Evolutionary conservation across 2,113 vertebrate species (phyloP), one percentile per base, ranked within the genome.

Genomic region (Cavia porcellus): DNA sequence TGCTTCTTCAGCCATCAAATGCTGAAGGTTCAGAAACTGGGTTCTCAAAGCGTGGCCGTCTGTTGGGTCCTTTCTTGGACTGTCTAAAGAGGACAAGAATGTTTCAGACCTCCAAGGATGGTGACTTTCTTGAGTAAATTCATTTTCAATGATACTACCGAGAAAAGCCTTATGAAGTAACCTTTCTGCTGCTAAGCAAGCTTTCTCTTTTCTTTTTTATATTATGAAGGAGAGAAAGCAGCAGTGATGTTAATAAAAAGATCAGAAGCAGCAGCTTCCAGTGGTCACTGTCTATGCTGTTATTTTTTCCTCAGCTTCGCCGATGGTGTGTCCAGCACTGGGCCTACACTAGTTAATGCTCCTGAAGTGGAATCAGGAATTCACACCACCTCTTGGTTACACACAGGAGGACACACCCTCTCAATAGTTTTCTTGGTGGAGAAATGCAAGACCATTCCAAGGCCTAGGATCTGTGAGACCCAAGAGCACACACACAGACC

Each of bases 1-100:
- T 98, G 94, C 96, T 98, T 96, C 96, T 98, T 97, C 98, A 97
- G 96, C 97, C 95, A 93, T 87, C 95, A 96, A 97, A 97, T 94
- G 83, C 79, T 96, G 59, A 95, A 97, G 90, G 90, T 87, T 74
- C 95, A 96, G 75, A 66, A 97, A 98, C 91, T 96, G 85, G 45
- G 88, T 97, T 97, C 95, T 97, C 84, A 96, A 97, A 95, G 95
- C 90, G 64, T 88, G 66, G 99, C 99, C 96, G 81, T 97, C 75
- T 97, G 95, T 93, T 75, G 90, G 88, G 90, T 74, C 74, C 84
- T 61, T 96, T 59, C 89, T 50, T 94, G 66, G 66, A 84, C 61
- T 92, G 7, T 55, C 82, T 97, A 61, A 81, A 90, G 57, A 38
- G 79, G 83, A 79, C 75, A 90, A 59, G 84, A 97, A 80, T 35